Evolutionary conservation across 2,797 vertebrate genomes (phyloP), one percentile per base, ranked within the genome.

Genomic region (Rhinophrynus dorsalis): DNA sequence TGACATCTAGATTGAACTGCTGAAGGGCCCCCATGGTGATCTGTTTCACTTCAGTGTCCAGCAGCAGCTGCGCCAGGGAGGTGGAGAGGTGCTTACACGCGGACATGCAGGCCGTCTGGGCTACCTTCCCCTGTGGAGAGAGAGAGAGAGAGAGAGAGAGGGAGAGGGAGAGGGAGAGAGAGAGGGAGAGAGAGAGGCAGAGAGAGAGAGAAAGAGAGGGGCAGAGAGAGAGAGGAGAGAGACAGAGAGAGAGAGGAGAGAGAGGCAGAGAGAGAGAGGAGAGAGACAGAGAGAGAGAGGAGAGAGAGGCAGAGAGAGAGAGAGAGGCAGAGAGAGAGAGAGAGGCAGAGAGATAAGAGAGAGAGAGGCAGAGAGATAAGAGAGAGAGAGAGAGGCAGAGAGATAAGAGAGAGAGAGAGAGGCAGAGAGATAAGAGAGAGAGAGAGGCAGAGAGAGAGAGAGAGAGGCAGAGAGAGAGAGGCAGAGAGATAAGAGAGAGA

Each of bases 61-160:
- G 86, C 73, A 98, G 89, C 54, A 97, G 88, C 81, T 97, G 95
- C 84, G 94, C 92, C 84, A 99, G 86, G 0, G 93, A 97, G n/a
- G 94, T 96, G 76, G 96, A 91, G 68, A 98, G 92, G 84, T 99
- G 96, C 9, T 99, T 98, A 78, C 97, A 98, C 17, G 96, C 94
- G 0, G 97, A 99, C 97, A 98, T 99, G 74, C 97, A 99, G 15
- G 97, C 96, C 0, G 97, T 99, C 91, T 99, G 96, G 0, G 96
- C 96, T 74, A 99, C 97, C 76, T 98, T 98, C 15, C 95, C 96
- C 97, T 98, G 85, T n/a, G 42, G 76, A 80, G 44, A 75, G 5
- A 84, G 67, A 56, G 13, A 40, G 27, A 26, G n/a, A 5, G 45
- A 0, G 4, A 5, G 11, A 6, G 12, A 6, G 9, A 45, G 9